Conservation (phyloP, 2,113 vertebrate genomes). For the Gnathonemus echidnorhynchus region DNA sequence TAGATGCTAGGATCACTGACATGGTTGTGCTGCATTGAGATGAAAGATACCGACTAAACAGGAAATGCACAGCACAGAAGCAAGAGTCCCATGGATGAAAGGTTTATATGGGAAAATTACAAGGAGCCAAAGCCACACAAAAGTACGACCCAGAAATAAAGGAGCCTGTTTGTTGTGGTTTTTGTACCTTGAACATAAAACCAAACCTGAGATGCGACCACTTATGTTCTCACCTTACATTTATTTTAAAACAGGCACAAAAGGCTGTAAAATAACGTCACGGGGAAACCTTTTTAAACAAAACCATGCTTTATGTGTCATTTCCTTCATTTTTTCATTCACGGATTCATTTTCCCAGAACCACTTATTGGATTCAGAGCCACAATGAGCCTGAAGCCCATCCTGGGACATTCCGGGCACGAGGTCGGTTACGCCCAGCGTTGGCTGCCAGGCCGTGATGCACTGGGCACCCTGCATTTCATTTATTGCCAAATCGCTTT, state of each 20-base stretch:
- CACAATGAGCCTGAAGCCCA: not conserved
- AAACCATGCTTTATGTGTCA: not conserved
- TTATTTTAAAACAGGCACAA: not conserved
- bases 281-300: not conserved
- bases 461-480: not conserved
- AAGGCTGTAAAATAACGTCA: not conserved
- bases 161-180: not conserved
- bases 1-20: not conserved
- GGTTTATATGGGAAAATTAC: not conserved
- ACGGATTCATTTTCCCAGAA: not conserved
- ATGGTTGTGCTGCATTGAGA: not conserved
- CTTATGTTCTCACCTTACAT: not conserved
- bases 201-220: not conserved
- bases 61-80: not conserved
- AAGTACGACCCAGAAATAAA: not conserved
- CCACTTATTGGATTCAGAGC: not conserved
- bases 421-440: not conserved
- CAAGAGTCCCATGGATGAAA: not conserved
- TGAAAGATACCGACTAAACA: not conserved
- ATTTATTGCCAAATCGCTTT: not conserved
- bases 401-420: not conserved
- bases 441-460: not conserved
- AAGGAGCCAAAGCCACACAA: not conserved
- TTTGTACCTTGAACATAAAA: not conserved
- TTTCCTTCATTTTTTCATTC: not conserved